phyloP scores from a whole-genome alignment of 2,113 vertebrate genomes.

The Oncorhynchus nerka region DNA sequence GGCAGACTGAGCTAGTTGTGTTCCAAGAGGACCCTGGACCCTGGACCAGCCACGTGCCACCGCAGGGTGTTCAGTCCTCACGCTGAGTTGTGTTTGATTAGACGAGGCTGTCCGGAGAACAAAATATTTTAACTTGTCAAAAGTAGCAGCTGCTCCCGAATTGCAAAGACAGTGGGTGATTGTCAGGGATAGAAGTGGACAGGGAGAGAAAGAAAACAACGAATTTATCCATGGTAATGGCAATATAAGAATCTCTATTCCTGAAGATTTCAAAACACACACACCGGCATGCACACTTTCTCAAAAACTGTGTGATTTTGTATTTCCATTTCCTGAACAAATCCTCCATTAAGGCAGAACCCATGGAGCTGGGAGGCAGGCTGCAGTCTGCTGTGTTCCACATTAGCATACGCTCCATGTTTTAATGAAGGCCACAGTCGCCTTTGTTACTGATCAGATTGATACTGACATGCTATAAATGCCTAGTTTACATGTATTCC shows the following conservation, averaged over 20 bases:
- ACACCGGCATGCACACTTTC: neutral
- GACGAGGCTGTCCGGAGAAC: too few species aligned
- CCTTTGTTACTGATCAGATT: constrained; percentile 11
- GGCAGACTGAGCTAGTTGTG: neutral
- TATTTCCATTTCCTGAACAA: too few species aligned
- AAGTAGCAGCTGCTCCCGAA: too few species aligned
- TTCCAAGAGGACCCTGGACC: neutral
- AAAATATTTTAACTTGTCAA: too few species aligned
- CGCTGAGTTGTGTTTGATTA: too few species aligned
- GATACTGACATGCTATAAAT: neutral
- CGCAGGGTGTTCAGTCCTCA: too few species aligned
- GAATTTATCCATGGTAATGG: neutral
- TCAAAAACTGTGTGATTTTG: neutral
- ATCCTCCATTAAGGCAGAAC: too few species aligned
- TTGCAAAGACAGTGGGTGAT: too few species aligned
- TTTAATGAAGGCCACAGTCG: constrained; percentile 26
- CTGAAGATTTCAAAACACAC: neutral
- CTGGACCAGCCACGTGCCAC: too few species aligned
- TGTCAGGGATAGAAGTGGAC: too few species aligned
- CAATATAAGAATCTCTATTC: too few species aligned
- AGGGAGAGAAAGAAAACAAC: neutral
- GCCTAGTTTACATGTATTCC: neutral
- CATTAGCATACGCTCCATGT: constrained; percentile 45
- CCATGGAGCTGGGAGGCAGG: too few species aligned
- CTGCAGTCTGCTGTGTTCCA: constrained; percentile 9